Evolutionary conservation across 2,797 vertebrate species (phyloP).

Genomic region (Emys orbicularis): DNA sequence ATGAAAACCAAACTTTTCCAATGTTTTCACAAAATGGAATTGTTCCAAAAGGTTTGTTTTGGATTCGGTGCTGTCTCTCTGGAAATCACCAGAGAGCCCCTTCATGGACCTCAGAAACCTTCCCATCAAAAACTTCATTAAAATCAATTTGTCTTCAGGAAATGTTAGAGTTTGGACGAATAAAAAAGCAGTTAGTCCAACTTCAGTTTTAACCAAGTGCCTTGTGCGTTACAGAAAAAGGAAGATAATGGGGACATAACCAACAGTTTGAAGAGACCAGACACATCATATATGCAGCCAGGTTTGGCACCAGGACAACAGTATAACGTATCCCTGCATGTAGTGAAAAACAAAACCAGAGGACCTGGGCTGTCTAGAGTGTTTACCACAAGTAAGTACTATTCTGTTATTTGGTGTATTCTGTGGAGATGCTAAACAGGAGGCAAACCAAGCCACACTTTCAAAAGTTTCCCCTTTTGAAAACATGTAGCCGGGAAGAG

Average conservation of each 20-base stretch:
- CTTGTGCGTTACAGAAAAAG: conserved; percentile 90
- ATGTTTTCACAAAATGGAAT: neutral
- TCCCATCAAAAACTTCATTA: neutral
- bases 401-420: neutral
- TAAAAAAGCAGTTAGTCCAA: neutral
- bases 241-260: conserved; percentile 94
- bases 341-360: conserved; percentile 94
- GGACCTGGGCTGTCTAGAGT: conserved; percentile 91
- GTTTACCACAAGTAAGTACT: conserved; percentile 92
- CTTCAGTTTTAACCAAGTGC: neutral
- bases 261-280: conserved; percentile 90
- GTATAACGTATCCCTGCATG: conserved; percentile 95
- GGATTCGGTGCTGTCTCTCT: neutral
- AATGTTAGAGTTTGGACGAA: neutral
- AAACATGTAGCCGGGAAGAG: neutral
- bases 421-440: neutral
- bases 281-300: conserved; percentile 94
- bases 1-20: neutral
- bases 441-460: neutral
- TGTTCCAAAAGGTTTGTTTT: neutral
- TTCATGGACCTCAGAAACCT: neutral
- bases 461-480: neutral
- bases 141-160: neutral
- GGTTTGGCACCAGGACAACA: conserved; percentile 96
- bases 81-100: neutral